Evolutionary conservation across 2,797 vertebrate species (phyloP), one percentile per base, ranked within the genome.

Genomic region (Xyrichtys novacula): DNA sequence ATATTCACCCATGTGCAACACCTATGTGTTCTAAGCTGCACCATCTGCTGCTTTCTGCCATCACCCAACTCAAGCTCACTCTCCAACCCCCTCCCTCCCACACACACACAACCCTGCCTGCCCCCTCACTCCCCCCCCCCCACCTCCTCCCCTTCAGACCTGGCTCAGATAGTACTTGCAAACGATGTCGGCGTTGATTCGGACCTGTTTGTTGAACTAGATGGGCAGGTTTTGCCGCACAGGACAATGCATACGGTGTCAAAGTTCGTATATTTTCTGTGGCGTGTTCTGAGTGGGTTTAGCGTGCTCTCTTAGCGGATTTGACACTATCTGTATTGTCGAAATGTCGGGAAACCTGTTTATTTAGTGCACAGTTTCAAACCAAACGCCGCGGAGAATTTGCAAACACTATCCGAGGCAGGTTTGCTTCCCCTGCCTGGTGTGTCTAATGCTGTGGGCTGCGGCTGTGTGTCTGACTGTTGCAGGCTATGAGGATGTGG

Each of bases 401-500:
- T 88, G 89, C 85, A 72, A 81, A 65, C 58, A 65, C 89, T 71
- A 32, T 54, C 71, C 80, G 85, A 79, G 71, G 40, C 85, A 29
- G 84, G 88, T 90, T 85, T 82, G 83, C 73, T 38, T 68, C 83
- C 90, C 90, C 88, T 85, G 92, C 91, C 91, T 92, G 92, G 91
- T 94, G 93, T 92, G 89, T 93, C 90, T 94, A 94, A 94, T 49
- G 92, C 92, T 93, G 92, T 93, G 92, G 93, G 93, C 91, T 92
- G 91, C 74, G 90, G 89, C 91, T 95, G 90, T 94, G 90, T 94
- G 93, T 94, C 92, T 95, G 93, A 94, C 92, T 94, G 93, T 96
- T 95, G 92, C 95, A 96, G 95, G 95, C 94, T 96, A 95, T 96
- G 94, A 96, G 94, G 95, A 96, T 94, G 92, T 95, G 94, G 92